Base-by-base conservation (phyloP, 1,140 invertebrate species). In the Luehdorfia chinensis region DNA sequence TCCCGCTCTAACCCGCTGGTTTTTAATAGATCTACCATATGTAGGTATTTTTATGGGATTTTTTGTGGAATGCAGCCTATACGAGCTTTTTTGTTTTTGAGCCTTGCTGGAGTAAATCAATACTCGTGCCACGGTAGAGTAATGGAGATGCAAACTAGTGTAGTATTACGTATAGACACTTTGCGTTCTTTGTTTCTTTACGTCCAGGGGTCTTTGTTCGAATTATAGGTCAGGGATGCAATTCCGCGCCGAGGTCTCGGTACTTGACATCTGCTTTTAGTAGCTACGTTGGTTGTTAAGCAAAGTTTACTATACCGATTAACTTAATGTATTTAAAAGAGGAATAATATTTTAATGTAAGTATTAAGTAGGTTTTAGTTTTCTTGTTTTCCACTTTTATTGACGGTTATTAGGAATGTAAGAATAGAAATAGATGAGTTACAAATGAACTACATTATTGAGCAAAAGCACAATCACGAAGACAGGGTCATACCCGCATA, bases 1-100 rank as follows among this genome's bases (percentile, higher is more conserved):
- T 66, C 58, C 50, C 58, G 28, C 53, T 62, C 63, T 55, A 52
- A 53, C 52, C 30, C 25, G 28, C 12, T 33, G 47, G 28, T 43
- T 18, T 9, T 34, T 43, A 49, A 47, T 32, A 44, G 49, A 47
- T 46, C 21, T 14, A 48, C 45, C 43, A 50, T 51, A 46, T 32
- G 41, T 27, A 43, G 36, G 34, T 41, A 46, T 52, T 55, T 28
- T 60, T 60, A 50, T 49, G 31, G 27, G 30, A 13, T 19, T 51
- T 55, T 59, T 46, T 50, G 47, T 54, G 36, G 52, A 47, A 52
- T 60, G 34, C 49, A 28, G 27, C 9, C 33, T 41, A 25, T 30
- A 34, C 30, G 27, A 39, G 34, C 21, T 41, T 59, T 52, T 47
- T 51, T 44, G 27, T 45, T 48, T 57, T 55, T 11, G 1, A 15